Conservation (phyloP, 23 tunicate species). For the Trididemnum clinides region DNA sequence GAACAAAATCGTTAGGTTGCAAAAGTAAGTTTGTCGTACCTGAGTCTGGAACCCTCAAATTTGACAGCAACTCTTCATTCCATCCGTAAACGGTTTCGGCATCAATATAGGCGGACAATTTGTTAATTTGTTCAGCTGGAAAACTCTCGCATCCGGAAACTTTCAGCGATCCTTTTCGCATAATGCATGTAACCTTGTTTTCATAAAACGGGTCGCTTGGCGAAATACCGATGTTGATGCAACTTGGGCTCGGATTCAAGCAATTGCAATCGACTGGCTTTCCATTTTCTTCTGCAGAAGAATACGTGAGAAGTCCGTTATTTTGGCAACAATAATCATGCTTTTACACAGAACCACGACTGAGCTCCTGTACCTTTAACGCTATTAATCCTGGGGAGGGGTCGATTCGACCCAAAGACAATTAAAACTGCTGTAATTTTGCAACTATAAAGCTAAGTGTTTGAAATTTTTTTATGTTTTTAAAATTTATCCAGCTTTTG, state of each 20-base stretch:
- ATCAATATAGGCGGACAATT: constrained; percentile 56
- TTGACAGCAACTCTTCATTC: background rate
- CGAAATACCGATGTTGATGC: constrained; percentile 57
- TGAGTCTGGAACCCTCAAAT: constrained; percentile 58
- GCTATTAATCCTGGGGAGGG: too few relatives aligned
- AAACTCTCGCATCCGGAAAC: constrained; percentile 37
- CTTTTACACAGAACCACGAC: too few relatives aligned
- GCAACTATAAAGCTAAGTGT: too few relatives aligned
- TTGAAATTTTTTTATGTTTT: too few relatives aligned
- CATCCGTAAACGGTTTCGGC: constrained; percentile 64
- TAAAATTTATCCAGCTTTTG: too few relatives aligned
- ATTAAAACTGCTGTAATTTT: too few relatives aligned
- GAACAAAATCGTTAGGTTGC: too few relatives aligned
- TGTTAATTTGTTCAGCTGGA: constrained; percentile 64
- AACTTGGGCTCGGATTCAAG: constrained; percentile 38
- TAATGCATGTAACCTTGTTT: constrained; percentile 40
- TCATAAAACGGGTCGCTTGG: constrained; percentile 42
- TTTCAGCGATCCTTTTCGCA: constrained; percentile 42
- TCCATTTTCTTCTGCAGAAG: constrained; percentile 46
- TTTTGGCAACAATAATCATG: too few relatives aligned
- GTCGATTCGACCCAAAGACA: too few relatives aligned
- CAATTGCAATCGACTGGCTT: constrained; percentile 46
- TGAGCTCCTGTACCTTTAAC: too few relatives aligned
- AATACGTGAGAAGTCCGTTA: too few relatives aligned
- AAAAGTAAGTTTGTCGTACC: too few relatives aligned